Conservation (phyloP, 1,140 invertebrate genomes). For the Thaumatotibia leucotreta region DNA sequence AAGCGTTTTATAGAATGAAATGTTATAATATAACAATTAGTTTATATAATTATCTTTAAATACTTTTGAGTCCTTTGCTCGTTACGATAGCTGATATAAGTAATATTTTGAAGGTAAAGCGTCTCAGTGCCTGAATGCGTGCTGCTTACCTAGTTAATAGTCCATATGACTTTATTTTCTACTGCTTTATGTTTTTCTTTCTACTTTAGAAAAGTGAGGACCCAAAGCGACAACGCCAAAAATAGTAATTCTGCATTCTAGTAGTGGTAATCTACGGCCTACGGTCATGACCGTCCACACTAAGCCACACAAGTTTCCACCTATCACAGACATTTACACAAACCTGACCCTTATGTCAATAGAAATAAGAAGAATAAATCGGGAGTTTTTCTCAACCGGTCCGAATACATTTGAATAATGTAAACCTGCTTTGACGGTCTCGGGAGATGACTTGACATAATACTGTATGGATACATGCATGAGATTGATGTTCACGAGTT, state of each 20-base stretch:
- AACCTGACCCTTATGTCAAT: conserved; percentile 20
- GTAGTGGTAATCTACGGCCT: neutral
- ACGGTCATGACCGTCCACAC: conserved; percentile 24
- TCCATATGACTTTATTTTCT: no score
- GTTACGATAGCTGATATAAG: no score
- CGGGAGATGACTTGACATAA: conserved; percentile 67
- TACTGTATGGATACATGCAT: conserved; percentile 42
- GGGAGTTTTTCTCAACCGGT: conserved; percentile 12
- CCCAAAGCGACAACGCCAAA: no score
- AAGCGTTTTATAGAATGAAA: no score
- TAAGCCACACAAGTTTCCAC: conserved; percentile 9
- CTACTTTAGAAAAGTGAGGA: no score
- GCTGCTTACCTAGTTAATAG: no score
- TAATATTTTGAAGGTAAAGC: no score
- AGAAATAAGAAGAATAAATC: neutral
- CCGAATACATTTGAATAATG: conserved; percentile 67
- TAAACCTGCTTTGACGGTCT: conserved; percentile 55
- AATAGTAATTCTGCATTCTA: neutral
- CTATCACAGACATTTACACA: neutral
- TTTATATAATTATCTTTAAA: no score
- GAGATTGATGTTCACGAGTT: conserved; percentile 32
- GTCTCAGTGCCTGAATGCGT: no score
- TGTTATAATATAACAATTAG: no score
- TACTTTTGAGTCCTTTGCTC: no score
- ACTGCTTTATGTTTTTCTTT: no score